Percentiles rank a stretch among this genome's conserved stretches.
phyloP scores from a whole-genome alignment of 53 echinoderm and acorn worm genomes.

The Echinarachnius parma region DNA sequence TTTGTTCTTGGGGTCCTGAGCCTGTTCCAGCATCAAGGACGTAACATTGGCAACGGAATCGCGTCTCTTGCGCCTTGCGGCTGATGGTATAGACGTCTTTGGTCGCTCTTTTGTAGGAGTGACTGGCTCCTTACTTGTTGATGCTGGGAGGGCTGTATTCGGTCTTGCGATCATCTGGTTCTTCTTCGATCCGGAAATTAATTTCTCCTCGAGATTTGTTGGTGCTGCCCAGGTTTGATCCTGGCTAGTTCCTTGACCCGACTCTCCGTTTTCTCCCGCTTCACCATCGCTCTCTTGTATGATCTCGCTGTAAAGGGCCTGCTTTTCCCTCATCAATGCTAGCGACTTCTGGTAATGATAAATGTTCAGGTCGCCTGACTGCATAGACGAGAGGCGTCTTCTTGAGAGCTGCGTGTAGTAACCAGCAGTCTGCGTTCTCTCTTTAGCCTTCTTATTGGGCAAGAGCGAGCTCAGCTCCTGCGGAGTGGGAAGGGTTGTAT shows the following conservation, averaged over 20 bases:
- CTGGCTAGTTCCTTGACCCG: background rate
- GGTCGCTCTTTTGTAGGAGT: conserved; percentile 8
- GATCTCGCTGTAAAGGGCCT: conserved; percentile 15
- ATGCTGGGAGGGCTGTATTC: background rate
- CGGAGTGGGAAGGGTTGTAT: conserved; percentile 77
- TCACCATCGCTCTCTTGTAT: conserved; percentile 3
- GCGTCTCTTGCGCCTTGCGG: conserved; percentile 6
- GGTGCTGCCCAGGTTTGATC: background rate
- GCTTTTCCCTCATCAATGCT: background rate
- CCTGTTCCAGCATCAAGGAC: conserved; percentile 30
- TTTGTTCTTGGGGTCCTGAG: conserved; percentile 50
- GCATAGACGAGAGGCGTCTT: conserved; percentile 63
- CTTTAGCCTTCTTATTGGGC: conserved; percentile 63
- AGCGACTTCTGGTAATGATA: conserved; percentile 61
- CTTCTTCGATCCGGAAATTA: no score
- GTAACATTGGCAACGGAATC: conserved; percentile 27
- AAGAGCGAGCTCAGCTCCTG: conserved; percentile 70
- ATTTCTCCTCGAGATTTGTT: no score
- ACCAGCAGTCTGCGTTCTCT: conserved; percentile 26
- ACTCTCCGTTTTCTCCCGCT: background rate
- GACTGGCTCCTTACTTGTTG: background rate
- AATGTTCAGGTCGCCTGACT: conserved; percentile 61
- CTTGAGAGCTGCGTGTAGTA: conserved; percentile 63
- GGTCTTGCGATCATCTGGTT: no score
- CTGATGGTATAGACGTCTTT: conserved; percentile 24